Base-by-base conservation (phyloP, 2,888 invertebrate species). In the Litoditis marina region DNA sequence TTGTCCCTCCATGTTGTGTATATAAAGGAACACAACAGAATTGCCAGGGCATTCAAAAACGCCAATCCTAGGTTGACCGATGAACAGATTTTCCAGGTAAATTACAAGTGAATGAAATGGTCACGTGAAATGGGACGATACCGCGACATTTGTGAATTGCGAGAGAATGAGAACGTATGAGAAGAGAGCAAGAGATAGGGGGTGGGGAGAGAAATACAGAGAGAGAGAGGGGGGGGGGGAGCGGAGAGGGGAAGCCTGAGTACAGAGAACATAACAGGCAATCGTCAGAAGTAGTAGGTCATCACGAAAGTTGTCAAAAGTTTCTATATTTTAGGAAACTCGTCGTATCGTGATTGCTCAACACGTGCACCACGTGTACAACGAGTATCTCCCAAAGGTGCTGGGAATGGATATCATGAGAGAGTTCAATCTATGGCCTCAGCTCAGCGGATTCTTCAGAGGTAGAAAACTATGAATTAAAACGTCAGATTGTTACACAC, bases 341-440 rank as follows among this genome's bases (percentile, higher is more conserved):
- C 78, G 85, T 36, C 78, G 82, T 39, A 84, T 85, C 44, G 67
- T 85, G 4, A 74, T 78, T 2, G 85, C 83, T 28, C 70, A 83
- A 46, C 74, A 92, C 91, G 86, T 84, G 65, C 80, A 83, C 60
- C 78, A 84, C 27, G 78, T 82, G 6, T 85, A 82, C 71, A 76
- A 77, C 42, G 83, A 84, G 66, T 85, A 80, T 60, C 85, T 95
- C 58, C 94, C 94, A 0, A 87, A 93, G 60, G 86, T 95, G 51
- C 87, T 95, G 39, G 59, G 65, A 57, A 19, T 49, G 11, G 42
- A 47, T 3, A 59, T 63, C 58, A 50, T 66, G 34, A 70, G 58
- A n/a, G 60, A 69, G 13, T 70, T 68, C 55, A 65, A 64, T 8
- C 50, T 74, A 22, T 60, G 53, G n/a, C 60, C 66, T 2, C 44